A percentile compares a stretch with the other conserved stretches of the same genome.
These are phyloP conservation scores for Ciconia stormi DNA, from an alignment of 2,113 vertebrate species.

Conservation along the genomic window DNA sequence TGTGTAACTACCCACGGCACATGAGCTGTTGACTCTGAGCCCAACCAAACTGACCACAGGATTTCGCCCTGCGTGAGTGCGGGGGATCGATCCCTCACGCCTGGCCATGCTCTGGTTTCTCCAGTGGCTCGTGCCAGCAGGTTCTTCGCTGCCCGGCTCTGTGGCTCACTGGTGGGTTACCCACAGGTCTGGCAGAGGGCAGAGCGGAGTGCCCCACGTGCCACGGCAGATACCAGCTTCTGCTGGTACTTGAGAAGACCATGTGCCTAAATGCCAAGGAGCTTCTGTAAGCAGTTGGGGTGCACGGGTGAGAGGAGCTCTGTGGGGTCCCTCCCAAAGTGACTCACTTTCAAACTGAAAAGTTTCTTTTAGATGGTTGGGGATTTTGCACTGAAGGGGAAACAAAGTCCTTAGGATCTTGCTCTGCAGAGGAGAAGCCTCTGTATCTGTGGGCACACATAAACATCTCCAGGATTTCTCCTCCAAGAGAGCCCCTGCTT, in stretches of 20 bases:
- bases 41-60: not conserved
- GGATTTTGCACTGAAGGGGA: not conserved
- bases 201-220: too few relatives aligned
- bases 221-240: not conserved
- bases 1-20: rapidly evolving
- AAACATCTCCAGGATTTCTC: not conserved
- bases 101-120: not conserved
- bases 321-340: not conserved
- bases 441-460: not conserved
- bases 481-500: not conserved
- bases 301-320: not conserved
- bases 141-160: not conserved
- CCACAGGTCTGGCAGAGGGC: not conserved
- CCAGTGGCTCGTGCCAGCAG: not conserved
- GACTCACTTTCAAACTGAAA: not conserved
- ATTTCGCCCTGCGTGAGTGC: rapidly evolving
- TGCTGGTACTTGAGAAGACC: not conserved
- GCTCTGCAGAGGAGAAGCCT: not conserved
- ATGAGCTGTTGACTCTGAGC: not conserved
- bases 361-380: not conserved
- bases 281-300: not conserved
- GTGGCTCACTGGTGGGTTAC: not conserved
- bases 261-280: not conserved
- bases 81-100: not conserved
- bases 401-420: not conserved